Base-by-base conservation (phyloP, 1,140 invertebrate species). In the Vanessa tameamea region DNA sequence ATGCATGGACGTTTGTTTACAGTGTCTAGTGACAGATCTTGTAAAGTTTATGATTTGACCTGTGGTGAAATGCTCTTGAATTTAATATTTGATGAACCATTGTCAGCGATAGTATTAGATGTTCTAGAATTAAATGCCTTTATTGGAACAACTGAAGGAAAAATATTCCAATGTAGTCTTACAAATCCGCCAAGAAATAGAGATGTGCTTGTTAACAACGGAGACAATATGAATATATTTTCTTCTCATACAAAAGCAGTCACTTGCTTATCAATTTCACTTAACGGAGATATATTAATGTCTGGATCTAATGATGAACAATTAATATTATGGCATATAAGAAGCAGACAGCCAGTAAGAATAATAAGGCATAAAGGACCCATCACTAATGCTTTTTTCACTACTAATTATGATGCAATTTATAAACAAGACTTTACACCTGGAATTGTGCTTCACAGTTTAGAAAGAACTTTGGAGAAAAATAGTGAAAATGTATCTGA, bases 281-380 rank as follows among this genome's bases (percentile, higher is more conserved):
- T 95, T 14, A 95, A 96, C 89, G 95, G 95, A 9, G 92, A 90
- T 9, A 93, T 94, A 13, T 86, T 98, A 13, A 87, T 97, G 8
- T 97, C 97, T 0, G 97, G 96, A 0, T 96, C 96, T 1, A 93
- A 94, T 72, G 97, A 97, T 93, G 94, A 94, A 31, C 94, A 93
- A 71, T 95, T 98, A 1, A 95, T 95, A 77, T 81, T 98, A 26
- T 98, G 97, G 97, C 95, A 98, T 78, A 95, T 97, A 48, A 83
- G 84, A 47, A 97, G 96, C 84, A 90, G 94, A 57, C 96, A 97
- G 81, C 94, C 96, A 65, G 88, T 96, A 13, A 94, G 95, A 75
- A 95, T 94, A 13, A 92, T 98, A 31, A 88, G 91, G 23, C 95
- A 96, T 77, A 97, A 96, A 88, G 96, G 96, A 20, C 82, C 94